phyloP scores from a whole-genome alignment of 2,113 vertebrate genomes.

The Coptodon rendalli region DNA sequence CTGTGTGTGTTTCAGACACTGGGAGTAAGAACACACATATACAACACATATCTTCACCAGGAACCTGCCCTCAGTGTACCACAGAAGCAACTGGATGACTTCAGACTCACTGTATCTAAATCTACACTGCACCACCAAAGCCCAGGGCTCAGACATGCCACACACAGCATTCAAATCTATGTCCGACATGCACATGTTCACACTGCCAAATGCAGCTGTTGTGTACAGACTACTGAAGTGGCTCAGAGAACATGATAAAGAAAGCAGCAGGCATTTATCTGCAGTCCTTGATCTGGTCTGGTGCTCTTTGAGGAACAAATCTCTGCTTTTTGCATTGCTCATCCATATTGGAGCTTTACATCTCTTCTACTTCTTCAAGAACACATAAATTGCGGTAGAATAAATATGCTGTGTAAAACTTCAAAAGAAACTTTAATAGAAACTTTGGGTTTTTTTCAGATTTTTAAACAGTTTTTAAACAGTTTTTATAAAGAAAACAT shows the following conservation, averaged over 20 bases:
- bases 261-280: neutral
- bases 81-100: conserved; percentile 47
- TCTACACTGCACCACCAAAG: conserved; percentile 24
- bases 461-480: neutral
- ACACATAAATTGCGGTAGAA: accelerated
- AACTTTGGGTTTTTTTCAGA: neutral
- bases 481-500: neutral
- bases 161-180: conserved; percentile 38
- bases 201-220: conserved; percentile 54
- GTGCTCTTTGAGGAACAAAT: neutral
- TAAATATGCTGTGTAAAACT: neutral
- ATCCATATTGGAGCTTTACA: neutral
- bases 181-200: conserved; percentile 31
- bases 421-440: neutral
- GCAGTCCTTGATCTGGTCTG: neutral
- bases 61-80: conserved; percentile 27
- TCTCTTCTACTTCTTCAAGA: neutral
- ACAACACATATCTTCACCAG: neutral
- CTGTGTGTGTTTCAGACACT: conserved; percentile 22
- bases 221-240: conserved; percentile 24
- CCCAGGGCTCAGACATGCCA: conserved; percentile 48
- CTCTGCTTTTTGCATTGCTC: neutral
- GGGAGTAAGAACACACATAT: conserved; percentile 10
- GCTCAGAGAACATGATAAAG: conserved; percentile 10
- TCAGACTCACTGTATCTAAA: conserved; percentile 43